Evolutionary conservation across 1,140 invertebrate species (phyloP).

Genomic region (Contarinia nasturtii): DNA sequence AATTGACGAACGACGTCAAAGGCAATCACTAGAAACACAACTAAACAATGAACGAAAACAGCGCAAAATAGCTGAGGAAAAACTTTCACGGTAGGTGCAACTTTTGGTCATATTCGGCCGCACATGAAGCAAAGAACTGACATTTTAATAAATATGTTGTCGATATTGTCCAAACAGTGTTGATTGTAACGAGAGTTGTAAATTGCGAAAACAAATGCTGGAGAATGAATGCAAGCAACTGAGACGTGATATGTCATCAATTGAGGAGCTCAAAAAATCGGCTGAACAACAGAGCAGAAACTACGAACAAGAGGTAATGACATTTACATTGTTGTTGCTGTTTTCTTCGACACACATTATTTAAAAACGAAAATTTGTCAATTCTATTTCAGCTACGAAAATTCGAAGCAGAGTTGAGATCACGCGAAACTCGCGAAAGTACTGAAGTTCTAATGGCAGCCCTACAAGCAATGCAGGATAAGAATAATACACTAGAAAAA

Average conservation of each 20-base stretch:
- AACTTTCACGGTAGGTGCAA: constrained; percentile 23
- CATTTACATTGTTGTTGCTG: no score
- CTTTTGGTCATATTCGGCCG: no score
- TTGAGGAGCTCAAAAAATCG: constrained; percentile 38
- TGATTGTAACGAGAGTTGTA: constrained; percentile 64
- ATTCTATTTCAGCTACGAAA: constrained; percentile 8
- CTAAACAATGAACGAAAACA: constrained; percentile 53
- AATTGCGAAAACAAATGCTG: constrained; percentile 49
- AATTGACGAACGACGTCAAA: constrained; percentile 62
- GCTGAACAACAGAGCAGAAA: constrained; percentile 19
- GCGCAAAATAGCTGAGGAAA: constrained; percentile 43
- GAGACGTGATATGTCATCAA: constrained; percentile 48
- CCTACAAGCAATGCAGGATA: constrained; percentile 66
- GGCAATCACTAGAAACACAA: constrained; percentile 54
- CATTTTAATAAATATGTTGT: no score
- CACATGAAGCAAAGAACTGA: no score
- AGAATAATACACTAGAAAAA: constrained; percentile 74
- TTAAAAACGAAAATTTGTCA: background rate
- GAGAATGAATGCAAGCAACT: constrained; percentile 60
- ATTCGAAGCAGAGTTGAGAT: constrained; percentile 18
- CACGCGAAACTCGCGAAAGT: constrained; percentile 54
- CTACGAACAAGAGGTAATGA: constrained; percentile 21
- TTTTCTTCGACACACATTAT: no score
- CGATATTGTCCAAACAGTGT: background rate
- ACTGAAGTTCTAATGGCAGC: constrained; percentile 63